Evolutionary conservation across 2,113 vertebrate species (phyloP), one percentile per base, ranked within the genome.

Genomic region (Vulpes lagopus): DNA sequence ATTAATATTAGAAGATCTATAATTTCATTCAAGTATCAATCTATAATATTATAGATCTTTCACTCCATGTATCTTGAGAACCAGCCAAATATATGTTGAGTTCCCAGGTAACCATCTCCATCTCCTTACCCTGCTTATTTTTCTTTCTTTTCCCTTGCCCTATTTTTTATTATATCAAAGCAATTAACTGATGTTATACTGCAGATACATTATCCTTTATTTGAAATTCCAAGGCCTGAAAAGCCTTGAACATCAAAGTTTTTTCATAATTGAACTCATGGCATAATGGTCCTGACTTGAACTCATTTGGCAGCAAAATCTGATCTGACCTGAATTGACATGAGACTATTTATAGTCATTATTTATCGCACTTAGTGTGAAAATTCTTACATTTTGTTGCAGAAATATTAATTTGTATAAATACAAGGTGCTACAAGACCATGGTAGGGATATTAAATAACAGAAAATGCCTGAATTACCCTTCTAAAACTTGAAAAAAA

Each of bases 381-480:
- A 96, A 97, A 97, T 80, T 73, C 38, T 96, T 25, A 90, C 11
- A 60, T 92, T 91, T 94, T 84, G 17, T 38, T 74, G 5, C 62
- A 97, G 67, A 88, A 95, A 93, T 93, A 83, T 83, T 86, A 84
- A 74, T 76, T 14, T 23, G 17, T 53, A 73, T 71, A 74, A 91
- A 80, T 74, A 94, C 2, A 89, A 86, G n/a, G n/a, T 94, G 10
- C 55, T 35, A 23, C 23, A 51, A 84, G 55, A 92, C 3, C 32
- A 55, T 65, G n/a, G 53, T 51, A 76, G 3, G 8, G 25, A 90
- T 93, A 82, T 67, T 83, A 96, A 91, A 74, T 82, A 83, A 55
- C 4, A 81, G 20, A 90, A 82, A 60, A 93, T 38, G 8, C 32
- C 71, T 43, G 12, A 74, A 86, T 82, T 92, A 90, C 2, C 7